Evolutionary conservation across 2,113 vertebrate species (phyloP), one percentile per base, ranked within the genome.

Genomic region (Barbus barbus): DNA sequence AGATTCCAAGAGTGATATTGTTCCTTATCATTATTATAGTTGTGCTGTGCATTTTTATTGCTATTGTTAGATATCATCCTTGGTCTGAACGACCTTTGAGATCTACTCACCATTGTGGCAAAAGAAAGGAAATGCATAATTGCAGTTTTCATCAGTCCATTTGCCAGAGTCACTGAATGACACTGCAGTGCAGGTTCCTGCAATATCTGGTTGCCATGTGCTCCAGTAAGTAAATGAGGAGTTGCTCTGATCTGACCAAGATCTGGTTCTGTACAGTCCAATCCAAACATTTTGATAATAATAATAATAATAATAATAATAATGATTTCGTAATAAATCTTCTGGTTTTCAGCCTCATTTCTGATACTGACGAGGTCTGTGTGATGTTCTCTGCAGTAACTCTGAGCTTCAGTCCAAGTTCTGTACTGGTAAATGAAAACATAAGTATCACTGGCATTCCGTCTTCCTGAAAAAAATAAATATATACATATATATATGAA

Each of bases 241-340:
- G 48, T 76, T 81, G 38, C 77, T 86, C 78, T 76, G 72, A 60
- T 84, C 82, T 33, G 85, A 84, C 85, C 85, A 83, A 75, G 69
- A 71, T 53, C 77, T 76, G 24, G 5, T 81, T 86, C 26, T 86
- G 82, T 84, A 86, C 58, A 86, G 77, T 14, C 85, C 77, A 28
- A 84, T 69, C 77, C 85, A 86, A 65, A 73, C n/a, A 16, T 1
- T 13, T 3, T 3, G 3, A 46, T 38, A 38, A 38, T 7, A 38
- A 38, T 38, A 38, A 38, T 4, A 36, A 36, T n/a, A n/a, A n/a
- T 0, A 2, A 1, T n/a, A 4, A 60, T 38, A 65, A 33, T 4
- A n/a, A 78, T 20, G 4, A 77, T 26, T 20, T 2, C 26, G 5
- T 5, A 67, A 3, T 16, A 83, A 75, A 5, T 24, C 18, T 81